Evolutionary conservation across 2,113 vertebrate species (phyloP).

Genomic region (Urocolius indicus): DNA sequence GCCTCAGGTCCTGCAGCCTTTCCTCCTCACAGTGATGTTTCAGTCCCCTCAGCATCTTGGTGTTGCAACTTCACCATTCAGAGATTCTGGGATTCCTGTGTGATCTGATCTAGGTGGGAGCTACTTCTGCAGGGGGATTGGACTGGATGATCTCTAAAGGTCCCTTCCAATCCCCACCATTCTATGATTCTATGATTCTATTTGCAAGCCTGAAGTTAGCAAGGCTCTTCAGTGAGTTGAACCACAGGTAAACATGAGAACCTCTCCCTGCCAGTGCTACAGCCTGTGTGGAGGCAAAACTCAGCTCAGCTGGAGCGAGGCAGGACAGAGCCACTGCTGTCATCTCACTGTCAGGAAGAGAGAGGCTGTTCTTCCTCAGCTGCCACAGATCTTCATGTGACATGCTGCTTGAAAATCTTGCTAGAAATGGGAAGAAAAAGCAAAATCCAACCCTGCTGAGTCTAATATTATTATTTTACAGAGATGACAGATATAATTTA

Average conservation of each 20-base stretch:
- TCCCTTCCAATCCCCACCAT: no score
- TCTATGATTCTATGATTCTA: no score
- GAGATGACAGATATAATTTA: constrained; percentile 12
- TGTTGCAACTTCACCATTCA: no score
- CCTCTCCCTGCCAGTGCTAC: background rate
- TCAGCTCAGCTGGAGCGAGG: background rate
- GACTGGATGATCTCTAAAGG: no score
- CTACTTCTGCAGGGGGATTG: no score
- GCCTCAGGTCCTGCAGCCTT: no score
- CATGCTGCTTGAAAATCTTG: background rate
- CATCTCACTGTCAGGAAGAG: background rate
- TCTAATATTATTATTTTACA: constrained; percentile 8
- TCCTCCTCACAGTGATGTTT: no score
- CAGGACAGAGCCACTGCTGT: rapidly evolving
- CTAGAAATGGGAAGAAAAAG: constrained; percentile 15
- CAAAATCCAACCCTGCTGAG: background rate
- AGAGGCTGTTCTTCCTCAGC: background rate
- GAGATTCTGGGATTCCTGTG: no score
- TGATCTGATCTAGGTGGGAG: no score
- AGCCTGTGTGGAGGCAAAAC: rapidly evolving
- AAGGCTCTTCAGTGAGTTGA: background rate
- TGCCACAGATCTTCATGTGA: background rate
- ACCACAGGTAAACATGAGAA: background rate
- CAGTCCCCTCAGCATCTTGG: no score
- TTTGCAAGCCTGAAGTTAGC: background rate